Evolutionary conservation across 1,140 invertebrate species (phyloP), one percentile per base, ranked within the genome.

Genomic region (Microplitis demolitor): DNA sequence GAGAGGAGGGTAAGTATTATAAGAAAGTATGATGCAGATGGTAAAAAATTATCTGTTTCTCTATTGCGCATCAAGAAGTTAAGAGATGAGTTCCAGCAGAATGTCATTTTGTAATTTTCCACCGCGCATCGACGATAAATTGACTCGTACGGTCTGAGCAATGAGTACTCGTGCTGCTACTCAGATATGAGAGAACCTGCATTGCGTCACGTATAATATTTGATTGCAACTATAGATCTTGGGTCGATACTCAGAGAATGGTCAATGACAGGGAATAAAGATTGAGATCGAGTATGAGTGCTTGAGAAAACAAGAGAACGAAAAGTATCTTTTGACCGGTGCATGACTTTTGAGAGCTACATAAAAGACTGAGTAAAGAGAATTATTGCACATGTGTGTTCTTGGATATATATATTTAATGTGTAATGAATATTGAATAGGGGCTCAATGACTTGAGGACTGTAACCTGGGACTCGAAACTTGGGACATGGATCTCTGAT

Each of bases 121-220:
- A 71, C 9, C 24, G 51, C 3, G n/a, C 11, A n/a, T 4, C 8
- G 53, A 56, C 35, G 54, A 60, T 33, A 24, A 45, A 53, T 61
- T 35, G 60, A 16, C 69, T 71, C 24, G 24, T 24, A 24, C 2
- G 24, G 24, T 24, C 24, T 24, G 24, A 24, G 24, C 24, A 24
- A 24, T 24, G 24, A 24, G 24, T 24, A 24, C 24, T 24, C 24
- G 24, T 24, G 24, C 24, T 24, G 24, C 24, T 24, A 2, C 24
- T 11, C 39, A 9, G 39, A 45, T 45, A 45, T 8, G 5, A 60
- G 51, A 56, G 34, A 56, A 14, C 13, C 4, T 68, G 58, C 14
- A 69, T 73, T 54, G 72, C 31, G 66, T 66, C 67, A 69, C 66
- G 67, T 69, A 63, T 54, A 74, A 74, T 69, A 74, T 56, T 69